Evolutionary conservation across 2,888 invertebrate species (phyloP).

Genomic region (Hirtodrosophila histrioides): DNA sequence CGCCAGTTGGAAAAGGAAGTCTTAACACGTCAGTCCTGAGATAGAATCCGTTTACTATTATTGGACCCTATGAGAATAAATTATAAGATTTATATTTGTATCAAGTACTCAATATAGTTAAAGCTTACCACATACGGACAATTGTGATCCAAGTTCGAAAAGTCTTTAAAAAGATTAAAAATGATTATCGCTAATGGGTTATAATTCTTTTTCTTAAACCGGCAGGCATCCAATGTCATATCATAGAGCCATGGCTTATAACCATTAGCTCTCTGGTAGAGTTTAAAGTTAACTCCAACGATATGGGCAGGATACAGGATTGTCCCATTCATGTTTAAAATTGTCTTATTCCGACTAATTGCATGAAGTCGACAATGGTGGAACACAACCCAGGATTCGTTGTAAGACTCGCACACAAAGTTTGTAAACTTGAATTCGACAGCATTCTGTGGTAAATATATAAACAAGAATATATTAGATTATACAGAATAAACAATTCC

Average conservation of each 20-base stretch:
- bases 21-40: not conserved
- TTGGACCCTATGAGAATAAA: not conserved
- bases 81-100: not conserved
- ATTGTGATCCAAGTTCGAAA: constrained; percentile 25
- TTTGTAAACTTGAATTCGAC: constrained; percentile 31
- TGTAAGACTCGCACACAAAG: constrained; percentile 5
- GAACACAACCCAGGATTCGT: constrained; percentile 5
- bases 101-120: not conserved
- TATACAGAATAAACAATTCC: too few species aligned
- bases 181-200: constrained; percentile 1
- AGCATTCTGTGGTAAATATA: too few species aligned
- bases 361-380: constrained; percentile 28
- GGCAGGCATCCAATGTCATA: constrained; percentile 5
- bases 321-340: constrained; percentile 17
- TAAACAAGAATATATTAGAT: too few species aligned
- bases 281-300: accelerated
- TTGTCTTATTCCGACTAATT: constrained; percentile 19
- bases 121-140: constrained; percentile 32
- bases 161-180: not conserved
- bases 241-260: constrained; percentile 41
- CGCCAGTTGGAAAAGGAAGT: constrained; percentile 29
- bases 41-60: not conserved
- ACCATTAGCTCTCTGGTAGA: constrained; percentile 27
- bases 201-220: constrained; percentile 7
- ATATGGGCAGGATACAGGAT: not conserved